These are phyloP conservation scores for Zaprionus ornatus DNA, from an alignment of 1,140 invertebrate species.

Conservation along the genomic window DNA sequence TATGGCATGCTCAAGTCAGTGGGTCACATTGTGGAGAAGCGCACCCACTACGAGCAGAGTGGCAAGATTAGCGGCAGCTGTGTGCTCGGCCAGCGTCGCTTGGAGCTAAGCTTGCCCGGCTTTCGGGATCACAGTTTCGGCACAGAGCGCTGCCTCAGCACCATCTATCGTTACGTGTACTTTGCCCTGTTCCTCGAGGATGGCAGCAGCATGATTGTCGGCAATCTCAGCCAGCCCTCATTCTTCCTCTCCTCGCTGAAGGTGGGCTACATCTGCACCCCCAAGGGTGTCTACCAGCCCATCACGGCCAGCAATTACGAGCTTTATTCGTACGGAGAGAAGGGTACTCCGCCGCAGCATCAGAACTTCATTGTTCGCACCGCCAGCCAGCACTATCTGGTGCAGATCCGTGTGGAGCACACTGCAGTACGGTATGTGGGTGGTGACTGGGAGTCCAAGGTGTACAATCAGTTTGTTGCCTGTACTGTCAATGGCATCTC, in stretches of 20 bases:
- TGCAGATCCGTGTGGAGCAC: constrained; percentile 67
- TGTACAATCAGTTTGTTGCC: constrained; percentile 76
- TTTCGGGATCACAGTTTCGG: constrained; percentile 78
- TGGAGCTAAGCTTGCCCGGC: constrained; percentile 33
- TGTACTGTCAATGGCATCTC: constrained; percentile 73
- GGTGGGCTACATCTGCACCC: constrained; percentile 68
- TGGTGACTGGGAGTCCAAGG: constrained; percentile 78
- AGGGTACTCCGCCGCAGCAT: constrained; percentile 70
- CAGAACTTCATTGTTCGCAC: constrained; percentile 77
- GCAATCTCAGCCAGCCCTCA: constrained; percentile 76
- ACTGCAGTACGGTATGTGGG: constrained; percentile 67
- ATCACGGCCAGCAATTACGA: constrained; percentile 76
- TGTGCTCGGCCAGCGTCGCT: constrained; percentile 1
- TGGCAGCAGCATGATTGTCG: constrained; percentile 75
- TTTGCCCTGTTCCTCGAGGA: constrained; percentile 75
- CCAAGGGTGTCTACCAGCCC: constrained; percentile 59
- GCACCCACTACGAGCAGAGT: constrained; percentile 74
- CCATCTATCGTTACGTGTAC: constrained; percentile 81
- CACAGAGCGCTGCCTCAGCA: constrained; percentile 75
- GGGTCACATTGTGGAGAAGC: constrained; percentile 62
- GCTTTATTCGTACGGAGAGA: constrained; percentile 76
- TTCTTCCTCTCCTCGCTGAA: constrained; percentile 79
- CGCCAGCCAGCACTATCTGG: constrained; percentile 55
- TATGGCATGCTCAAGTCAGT: constrained; percentile 64
- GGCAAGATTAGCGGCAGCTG: constrained; percentile 52